These are phyloP conservation scores for Callopanchax toddi DNA, from an alignment of 2,113 vertebrate species.

Conservation along the genomic window DNA sequence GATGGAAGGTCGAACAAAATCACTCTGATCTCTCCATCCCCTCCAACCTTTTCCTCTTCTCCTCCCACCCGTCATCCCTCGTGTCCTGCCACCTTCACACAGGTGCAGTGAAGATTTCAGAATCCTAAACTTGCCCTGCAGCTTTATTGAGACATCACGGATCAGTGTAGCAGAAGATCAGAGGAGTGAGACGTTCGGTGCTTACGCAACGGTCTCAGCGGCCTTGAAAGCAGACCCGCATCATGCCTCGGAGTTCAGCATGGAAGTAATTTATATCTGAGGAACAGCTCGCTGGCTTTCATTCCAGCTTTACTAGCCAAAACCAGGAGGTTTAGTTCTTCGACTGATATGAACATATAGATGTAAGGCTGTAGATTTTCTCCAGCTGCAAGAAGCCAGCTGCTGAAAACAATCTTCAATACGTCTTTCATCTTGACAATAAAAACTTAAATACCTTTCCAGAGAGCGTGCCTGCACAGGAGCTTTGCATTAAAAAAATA, in stretches of 20 bases:
- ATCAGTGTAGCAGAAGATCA: slow-evolving; percentile 36
- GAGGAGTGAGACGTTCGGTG: slow-evolving; percentile 25
- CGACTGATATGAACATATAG: slow-evolving; percentile 26
- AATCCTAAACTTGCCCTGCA: slow-evolving; percentile 17
- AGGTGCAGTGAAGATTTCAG: slow-evolving; percentile 44
- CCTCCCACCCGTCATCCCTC: slow-evolving; percentile 16
- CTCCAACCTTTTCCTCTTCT: slow-evolving; percentile 32
- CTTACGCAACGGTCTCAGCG: slow-evolving; percentile 20
- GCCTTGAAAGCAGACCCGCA: slow-evolving; percentile 42
- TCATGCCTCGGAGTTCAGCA: slow-evolving; percentile 24
- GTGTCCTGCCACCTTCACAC: slow-evolving; percentile 24
- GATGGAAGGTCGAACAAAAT: slow-evolving; percentile 29
- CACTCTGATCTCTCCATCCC: slow-evolving; percentile 49
- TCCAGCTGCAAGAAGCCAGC: slow-evolving; percentile 29
- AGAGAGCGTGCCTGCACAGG: slow-evolving; percentile 64
- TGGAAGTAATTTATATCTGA: slow-evolving; percentile 45
- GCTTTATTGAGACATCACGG: slow-evolving; percentile 35
- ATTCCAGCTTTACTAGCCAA: slow-evolving; percentile 28
- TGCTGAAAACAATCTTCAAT: slow-evolving; percentile 53
- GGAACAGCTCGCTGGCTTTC: slow-evolving; percentile 17
- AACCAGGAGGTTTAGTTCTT: slow-evolving; percentile 35
- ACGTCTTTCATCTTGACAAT: slow-evolving; percentile 69
- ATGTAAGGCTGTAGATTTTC: slow-evolving; percentile 7
- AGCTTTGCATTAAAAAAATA: slow-evolving; percentile 30
- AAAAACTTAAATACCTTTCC: slow-evolving; percentile 59